phyloP scores from a whole-genome alignment of 2,113 vertebrate genomes.

The Pelusios castaneus region DNA sequence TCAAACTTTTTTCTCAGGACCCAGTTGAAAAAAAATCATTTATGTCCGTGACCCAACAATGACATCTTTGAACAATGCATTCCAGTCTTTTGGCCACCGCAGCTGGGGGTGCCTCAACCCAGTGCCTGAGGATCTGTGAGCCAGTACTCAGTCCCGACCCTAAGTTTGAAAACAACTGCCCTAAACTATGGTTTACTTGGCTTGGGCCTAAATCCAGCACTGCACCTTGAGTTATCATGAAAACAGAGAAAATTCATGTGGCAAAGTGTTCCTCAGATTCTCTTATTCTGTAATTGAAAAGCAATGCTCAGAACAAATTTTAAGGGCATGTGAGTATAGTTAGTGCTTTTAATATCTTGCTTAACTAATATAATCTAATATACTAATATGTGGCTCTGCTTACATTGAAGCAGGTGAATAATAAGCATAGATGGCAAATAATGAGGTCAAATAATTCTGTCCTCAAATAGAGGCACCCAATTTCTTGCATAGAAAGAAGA shows the following conservation, averaged over 20 bases:
- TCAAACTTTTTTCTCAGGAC: no score
- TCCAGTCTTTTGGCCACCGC: no score
- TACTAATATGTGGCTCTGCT: neutral
- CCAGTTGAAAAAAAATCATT: no score
- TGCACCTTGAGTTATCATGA: rapidly evolving
- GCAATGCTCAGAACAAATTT: neutral
- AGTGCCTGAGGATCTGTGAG: no score
- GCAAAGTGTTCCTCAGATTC: neutral
- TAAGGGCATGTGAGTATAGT: neutral
- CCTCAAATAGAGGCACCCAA: neutral
- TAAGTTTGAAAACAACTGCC: no score
- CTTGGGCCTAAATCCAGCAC: no score
- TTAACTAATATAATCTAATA: neutral
- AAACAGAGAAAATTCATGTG: neutral
- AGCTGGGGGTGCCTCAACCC: no score
- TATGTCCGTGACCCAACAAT: no score
- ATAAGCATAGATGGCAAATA: neutral
- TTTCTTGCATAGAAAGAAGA: neutral
- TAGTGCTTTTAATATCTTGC: neutral
- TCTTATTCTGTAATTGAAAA: neutral
- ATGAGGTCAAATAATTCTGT: neutral
- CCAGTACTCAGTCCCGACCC: no score
- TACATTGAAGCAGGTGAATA: neutral
- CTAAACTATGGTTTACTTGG: no score
- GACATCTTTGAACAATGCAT: no score